Evolutionary conservation across 2,888 invertebrate species (phyloP).

Genomic region (Thera obeliscata): DNA sequence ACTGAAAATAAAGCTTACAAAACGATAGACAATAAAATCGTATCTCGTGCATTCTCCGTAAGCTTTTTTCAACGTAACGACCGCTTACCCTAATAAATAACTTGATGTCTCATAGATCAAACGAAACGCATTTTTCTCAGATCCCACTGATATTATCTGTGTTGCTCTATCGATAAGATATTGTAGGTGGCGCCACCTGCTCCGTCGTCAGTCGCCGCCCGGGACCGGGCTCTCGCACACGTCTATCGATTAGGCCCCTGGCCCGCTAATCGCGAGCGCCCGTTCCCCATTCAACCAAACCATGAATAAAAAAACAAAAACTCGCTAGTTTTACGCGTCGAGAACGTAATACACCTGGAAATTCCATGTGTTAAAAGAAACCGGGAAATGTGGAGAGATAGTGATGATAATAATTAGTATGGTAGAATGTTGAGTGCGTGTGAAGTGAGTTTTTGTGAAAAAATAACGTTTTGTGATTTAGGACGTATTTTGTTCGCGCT

Average conservation of each 20-base stretch:
- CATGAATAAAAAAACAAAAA: conserved; percentile 47
- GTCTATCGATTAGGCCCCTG: conserved; percentile 31
- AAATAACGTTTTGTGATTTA: conserved; percentile 4
- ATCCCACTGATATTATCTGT: conserved; percentile 34
- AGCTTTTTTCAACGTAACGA: not conserved
- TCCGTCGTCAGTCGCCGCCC: conserved; percentile 66
- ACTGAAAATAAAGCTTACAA: not conserved
- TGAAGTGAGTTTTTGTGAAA: conserved; percentile 12
- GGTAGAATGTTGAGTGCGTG: conserved; percentile 10
- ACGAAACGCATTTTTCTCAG: conserved; percentile 40
- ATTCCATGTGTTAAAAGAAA: not conserved
- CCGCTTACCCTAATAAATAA: conserved; percentile 6
- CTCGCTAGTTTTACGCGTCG: conserved; percentile 14
- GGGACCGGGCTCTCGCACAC: conserved; percentile 58
- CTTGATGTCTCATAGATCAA: conserved; percentile 16
- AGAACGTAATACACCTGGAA: not conserved
- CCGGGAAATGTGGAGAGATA: conserved; percentile 6
- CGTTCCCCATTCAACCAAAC: conserved; percentile 26
- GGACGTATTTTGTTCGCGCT: not conserved
- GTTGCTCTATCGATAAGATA: conserved; percentile 48
- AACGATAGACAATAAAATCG: not conserved
- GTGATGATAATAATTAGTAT: conserved; percentile 6
- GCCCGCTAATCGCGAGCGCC: conserved; percentile 7
- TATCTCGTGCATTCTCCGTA: not conserved
- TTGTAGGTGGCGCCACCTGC: conserved; percentile 51